Evolutionary conservation across 2,888 invertebrate genomes (phyloP), one percentile per base, ranked within the genome.

Genomic region (Seira sanloemensis): DNA sequence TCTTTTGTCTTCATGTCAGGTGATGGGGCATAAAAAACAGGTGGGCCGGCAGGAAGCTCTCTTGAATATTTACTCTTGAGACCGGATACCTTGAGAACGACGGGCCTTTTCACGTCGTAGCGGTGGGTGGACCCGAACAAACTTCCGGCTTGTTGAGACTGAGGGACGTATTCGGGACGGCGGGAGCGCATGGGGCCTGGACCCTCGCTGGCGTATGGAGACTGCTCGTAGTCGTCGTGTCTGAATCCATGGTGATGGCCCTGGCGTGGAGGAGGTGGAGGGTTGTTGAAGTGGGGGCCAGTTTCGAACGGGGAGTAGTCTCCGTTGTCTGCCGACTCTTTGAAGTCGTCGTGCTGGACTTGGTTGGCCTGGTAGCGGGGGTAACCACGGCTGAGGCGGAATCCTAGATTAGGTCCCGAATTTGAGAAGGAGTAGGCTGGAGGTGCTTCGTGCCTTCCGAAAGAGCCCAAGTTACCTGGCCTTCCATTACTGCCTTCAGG

Each of bases 11-110:
- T 80, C 71, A 82, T 79, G 78, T 88, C 88, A 65, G 88, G 88
- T 37, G 88, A 88, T 62, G 88, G 88, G 62, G 88, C 88, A 78
- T 86, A 88, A 72, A 88, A 88, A 26, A 87, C 85, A 75, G 87
- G 87, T 62, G 88, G 88, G 27, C 86, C 87, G 37, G 87, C 80
- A 50, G 88, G 88, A 72, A 87, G 84, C 46, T 85, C 75, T 73
- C 78, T 76, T 69, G 82, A 54, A 65, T 76, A 76, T 58, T 72
- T 67, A 82, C 67, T 65, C 68, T 83, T 87, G 69, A 78, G 71
- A 73, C 76, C 79, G 46, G 87, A 86, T 46, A 88, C 85, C 84
- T 88, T 88, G 65, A 88, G 74, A 62, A 88, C 82, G 58, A 87
- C 67, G 21, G 88, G 87, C 78, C 85, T 84, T 37, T 86, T 85